A percentile compares a stretch with the other conserved stretches of the same genome.
Evolutionary conservation across 2,888 invertebrate species (phyloP).

Genomic region (Nematopogon swammerdamellus): DNA sequence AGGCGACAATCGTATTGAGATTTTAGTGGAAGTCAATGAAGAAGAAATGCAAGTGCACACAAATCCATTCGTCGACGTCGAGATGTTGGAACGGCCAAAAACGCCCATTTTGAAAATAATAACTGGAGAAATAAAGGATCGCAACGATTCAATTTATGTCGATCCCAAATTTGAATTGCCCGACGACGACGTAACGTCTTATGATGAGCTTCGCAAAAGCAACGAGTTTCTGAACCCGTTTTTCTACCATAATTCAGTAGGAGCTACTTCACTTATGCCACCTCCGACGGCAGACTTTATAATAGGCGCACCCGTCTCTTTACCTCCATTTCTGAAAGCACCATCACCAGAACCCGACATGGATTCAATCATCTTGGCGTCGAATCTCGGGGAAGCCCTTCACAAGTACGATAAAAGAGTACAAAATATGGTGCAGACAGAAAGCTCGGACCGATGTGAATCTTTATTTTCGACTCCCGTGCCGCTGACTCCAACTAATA

Average conservation of each 20-base stretch:
- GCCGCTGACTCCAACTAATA: slow-evolving; percentile 9
- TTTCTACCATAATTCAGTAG: slow-evolving; percentile 16
- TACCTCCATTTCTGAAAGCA: slow-evolving; percentile 33
- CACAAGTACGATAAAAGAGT: slow-evolving; percentile 12
- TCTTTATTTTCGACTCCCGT: slow-evolving; percentile 8
- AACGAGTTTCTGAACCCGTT: slow-evolving; percentile 41
- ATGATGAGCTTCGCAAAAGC: slow-evolving; percentile 14
- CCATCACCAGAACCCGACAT: slow-evolving; percentile 30
- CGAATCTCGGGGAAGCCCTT: slow-evolving; percentile 15
- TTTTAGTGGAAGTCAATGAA: slow-evolving; percentile 21
- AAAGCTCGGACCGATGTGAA: slow-evolving; percentile 8
- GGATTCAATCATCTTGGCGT: slow-evolving; percentile 24
- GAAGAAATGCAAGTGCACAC: slow-evolving; percentile 14
- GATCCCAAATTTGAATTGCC: slow-evolving; percentile 19
- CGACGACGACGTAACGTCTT: slow-evolving; percentile 16
- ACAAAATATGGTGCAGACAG: slow-evolving; percentile 7
- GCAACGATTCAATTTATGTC: slow-evolving; percentile 25
- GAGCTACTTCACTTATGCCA: neutral
- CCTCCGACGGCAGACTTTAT: slow-evolving; percentile 38
- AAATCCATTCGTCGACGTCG: slow-evolving; percentile 28
- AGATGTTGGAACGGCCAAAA: slow-evolving; percentile 29
- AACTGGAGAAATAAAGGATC: slow-evolving; percentile 24
- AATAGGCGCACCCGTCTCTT: slow-evolving; percentile 50
- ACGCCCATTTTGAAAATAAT: slow-evolving; percentile 43
- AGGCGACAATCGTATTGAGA: slow-evolving; percentile 25